Evolutionary conservation across 2,888 invertebrate genomes (phyloP).

Genomic region (Baronia brevicornis): DNA sequence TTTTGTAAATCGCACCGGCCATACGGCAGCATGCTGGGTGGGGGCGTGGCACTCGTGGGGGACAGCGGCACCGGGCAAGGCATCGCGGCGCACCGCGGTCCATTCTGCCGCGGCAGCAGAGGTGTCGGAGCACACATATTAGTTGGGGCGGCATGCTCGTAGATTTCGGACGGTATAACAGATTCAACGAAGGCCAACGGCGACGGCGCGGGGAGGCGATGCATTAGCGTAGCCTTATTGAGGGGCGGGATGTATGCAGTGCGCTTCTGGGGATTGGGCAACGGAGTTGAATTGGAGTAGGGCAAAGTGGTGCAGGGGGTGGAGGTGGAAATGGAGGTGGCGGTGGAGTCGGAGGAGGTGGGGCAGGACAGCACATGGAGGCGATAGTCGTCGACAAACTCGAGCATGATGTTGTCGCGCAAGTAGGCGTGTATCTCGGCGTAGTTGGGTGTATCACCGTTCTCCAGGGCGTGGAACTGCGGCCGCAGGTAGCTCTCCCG

Average conservation of each 20-base stretch:
- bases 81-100: background rate
- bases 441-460: conserved; percentile 58
- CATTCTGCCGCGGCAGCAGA: background rate
- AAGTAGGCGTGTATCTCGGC: conserved; percentile 52
- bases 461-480: conserved; percentile 69
- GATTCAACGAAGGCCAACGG: no score
- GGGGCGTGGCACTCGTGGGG: conserved; percentile 1
- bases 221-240: conserved; percentile 3
- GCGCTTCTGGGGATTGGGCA: no score
- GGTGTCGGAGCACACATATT: no score
- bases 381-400: conserved; percentile 55
- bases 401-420: conserved; percentile 58
- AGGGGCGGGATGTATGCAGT: no score
- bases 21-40: conserved; percentile 1
- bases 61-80: conserved; percentile 1
- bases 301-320: no score
- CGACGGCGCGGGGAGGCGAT: background rate
- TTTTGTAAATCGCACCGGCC: no score
- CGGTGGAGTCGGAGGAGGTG: conserved; percentile 12
- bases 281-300: no score
- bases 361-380: conserved; percentile 44
- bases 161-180: no score
- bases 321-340: conserved; percentile 9
- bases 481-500: conserved; percentile 67
- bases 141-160: no score